Evolutionary conservation across 2,113 vertebrate genomes (phyloP).

Genomic region (Turnix velox): DNA sequence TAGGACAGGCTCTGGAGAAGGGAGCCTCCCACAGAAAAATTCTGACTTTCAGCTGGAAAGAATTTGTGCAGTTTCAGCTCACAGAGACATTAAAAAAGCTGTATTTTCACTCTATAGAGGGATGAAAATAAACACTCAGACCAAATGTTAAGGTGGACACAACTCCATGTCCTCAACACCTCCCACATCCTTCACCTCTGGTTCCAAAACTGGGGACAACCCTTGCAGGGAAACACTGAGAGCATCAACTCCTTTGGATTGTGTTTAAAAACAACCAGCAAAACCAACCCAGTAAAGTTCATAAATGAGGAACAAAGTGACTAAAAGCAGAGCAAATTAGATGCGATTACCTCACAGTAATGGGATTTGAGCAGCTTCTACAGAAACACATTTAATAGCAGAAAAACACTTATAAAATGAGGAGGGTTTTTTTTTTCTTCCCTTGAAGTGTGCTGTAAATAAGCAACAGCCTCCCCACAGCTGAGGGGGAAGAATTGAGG

Average conservation of each 20-base stretch:
- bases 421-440: neutral
- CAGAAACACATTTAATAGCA: neutral
- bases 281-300: neutral
- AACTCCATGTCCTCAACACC: neutral
- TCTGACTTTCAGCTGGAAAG: neutral
- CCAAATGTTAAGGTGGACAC: neutral
- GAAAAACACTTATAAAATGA: constrained; percentile 5
- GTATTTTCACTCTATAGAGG: neutral
- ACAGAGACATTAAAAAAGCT: neutral
- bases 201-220: neutral
- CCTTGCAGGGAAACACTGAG: neutral
- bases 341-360: neutral
- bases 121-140: neutral
- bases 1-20: neutral
- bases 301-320: neutral
- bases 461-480: constrained; percentile 18
- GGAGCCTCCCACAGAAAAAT: neutral
- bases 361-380: neutral
- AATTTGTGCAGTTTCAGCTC: neutral
- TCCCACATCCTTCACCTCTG: neutral
- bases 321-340: neutral
- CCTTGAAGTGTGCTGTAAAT: constrained; percentile 25
- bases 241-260: neutral
- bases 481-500: constrained; percentile 1
- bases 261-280: neutral